Evolutionary conservation across 2,888 invertebrate genomes (phyloP), one percentile per base, ranked within the genome.

Genomic region (Oasisia sp.): DNA sequence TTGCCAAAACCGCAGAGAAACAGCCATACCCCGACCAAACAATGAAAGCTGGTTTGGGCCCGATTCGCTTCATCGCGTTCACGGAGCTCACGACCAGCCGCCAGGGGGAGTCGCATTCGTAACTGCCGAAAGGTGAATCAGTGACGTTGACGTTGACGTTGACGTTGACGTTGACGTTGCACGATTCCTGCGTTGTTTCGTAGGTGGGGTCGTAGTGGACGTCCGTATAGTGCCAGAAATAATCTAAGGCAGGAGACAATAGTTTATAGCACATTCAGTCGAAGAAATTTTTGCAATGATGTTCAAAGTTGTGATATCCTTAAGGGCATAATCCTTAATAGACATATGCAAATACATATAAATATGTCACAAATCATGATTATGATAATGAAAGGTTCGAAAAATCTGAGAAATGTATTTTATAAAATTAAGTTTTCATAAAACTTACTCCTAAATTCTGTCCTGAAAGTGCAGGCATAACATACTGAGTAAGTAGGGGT

Each of bases 41-140:
- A 27, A 99, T 98, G 96, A 99, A 99, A 96, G 99, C 98, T 92
- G 98, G 98, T 96, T 98, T 98, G 90, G 97, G 97, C 95, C 98
- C 98, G 93, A 98, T 97, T 92, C n/a, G 74, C 27, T 98, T 98
- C 99, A 99, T 99, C 94, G 98, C 98, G 95, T 97, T 97, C 92
- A 98, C 98, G 14, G 98, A 98, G 89, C 98, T 98, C 96, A 98
- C 98, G 95, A 99, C 98, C 94, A 99, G 97, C 95, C 97, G 97
- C 97, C 98, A 98, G 5, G 99, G 98, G 94, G 99, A 98, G 97
- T 99, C 99, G 96, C 99, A 99, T 94, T 97, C 97, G 97, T 98
- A 98, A 96, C 98, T 97, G 89, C 98, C 98, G 27, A 74, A 74
- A 74, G 74, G 74, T 7, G 74, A 27, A 19, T 19, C 19, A 19